A percentile compares a stretch with the other conserved stretches of the same genome.
Conservation (phyloP, 2,888 invertebrate species). For the Phaonia tiefii region DNA sequence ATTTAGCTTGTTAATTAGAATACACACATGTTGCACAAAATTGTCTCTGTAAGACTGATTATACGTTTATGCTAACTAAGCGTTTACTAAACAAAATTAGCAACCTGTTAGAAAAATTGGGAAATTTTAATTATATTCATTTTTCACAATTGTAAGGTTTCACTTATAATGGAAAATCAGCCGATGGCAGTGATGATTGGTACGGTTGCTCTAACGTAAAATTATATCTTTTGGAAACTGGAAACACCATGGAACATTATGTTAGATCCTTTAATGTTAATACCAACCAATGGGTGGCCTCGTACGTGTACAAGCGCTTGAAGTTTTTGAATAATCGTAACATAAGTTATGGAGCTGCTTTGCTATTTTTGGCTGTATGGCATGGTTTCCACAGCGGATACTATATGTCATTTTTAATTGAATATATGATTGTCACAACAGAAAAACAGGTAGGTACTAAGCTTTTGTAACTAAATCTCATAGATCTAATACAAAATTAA, state of each 20-base stretch:
- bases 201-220: conserved; percentile 95
- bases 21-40: no score
- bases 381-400: conserved; percentile 98
- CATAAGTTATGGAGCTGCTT: conserved; percentile 90
- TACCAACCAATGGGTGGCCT: conserved; percentile 96
- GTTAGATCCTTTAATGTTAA: conserved; percentile 97
- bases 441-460: conserved; percentile 93
- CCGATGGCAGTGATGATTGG: conserved; percentile 93
- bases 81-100: no score
- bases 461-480: conserved; percentile 53
- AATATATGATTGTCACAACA: conserved; percentile 92
- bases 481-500: background rate
- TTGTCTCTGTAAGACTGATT: no score
- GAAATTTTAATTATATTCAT: no score
- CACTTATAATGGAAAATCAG: conserved; percentile 82
- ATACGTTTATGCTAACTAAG: no score
- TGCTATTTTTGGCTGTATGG: conserved; percentile 96
- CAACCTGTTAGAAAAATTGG: no score
- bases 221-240: conserved; percentile 89
- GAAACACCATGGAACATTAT: conserved; percentile 91
- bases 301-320: conserved; percentile 96
- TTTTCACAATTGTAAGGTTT: no score
- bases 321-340: conserved; percentile 92
- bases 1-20: no score
- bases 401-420: conserved; percentile 94